Conservation (phyloP, 2,797 vertebrate genomes). For the Melanogrammus aeglefinus region DNA sequence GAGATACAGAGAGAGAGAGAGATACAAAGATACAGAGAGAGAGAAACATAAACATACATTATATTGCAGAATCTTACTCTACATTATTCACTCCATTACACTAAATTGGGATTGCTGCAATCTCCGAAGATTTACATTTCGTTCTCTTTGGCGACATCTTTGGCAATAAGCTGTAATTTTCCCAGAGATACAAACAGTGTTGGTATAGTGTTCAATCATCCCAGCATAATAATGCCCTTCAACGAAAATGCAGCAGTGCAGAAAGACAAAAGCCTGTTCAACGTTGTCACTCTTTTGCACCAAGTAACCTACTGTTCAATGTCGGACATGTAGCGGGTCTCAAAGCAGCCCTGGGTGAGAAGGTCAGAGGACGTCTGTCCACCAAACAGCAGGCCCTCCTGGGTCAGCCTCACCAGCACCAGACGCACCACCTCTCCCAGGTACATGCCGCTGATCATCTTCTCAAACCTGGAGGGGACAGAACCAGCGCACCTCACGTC, state of each 20-base stretch:
- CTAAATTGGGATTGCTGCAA: no score
- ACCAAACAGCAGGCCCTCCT: constrained; percentile 66
- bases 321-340: constrained; percentile 68
- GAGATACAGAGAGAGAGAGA: background rate
- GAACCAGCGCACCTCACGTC: background rate
- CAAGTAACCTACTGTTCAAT: constrained; percentile 72
- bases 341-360: constrained; percentile 39
- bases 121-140: no score
- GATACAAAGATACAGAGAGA: background rate
- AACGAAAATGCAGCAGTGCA: background rate
- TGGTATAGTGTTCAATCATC: no score
- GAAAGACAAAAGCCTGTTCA: background rate
- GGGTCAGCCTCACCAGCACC: constrained; percentile 63
- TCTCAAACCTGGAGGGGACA: constrained; percentile 78
- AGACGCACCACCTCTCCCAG: constrained; percentile 79
- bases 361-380: constrained; percentile 53
- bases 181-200: no score
- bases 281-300: background rate
- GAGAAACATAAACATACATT: no score
- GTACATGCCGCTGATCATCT: constrained; percentile 84
- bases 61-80: background rate
- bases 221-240: background rate
- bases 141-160: no score
- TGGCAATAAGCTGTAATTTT: no score
- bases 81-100: background rate